phyloP scores from a whole-genome alignment of 2,888 invertebrate genomes.

The Pseudococcus longispinus region DNA sequence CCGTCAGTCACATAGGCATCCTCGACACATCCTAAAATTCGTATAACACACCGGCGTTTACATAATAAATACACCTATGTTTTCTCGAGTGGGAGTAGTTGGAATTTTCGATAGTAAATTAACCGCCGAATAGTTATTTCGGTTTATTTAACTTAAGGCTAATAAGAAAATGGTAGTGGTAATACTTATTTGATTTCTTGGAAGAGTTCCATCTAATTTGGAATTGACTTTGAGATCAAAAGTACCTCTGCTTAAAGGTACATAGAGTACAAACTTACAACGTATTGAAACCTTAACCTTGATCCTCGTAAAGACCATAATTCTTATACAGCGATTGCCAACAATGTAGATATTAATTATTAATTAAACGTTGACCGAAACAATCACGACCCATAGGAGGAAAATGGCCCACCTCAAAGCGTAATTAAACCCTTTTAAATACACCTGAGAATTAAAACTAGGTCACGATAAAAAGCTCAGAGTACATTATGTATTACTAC shows the following conservation, averaged over 20 bases:
- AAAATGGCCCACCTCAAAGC: not conserved
- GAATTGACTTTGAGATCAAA: constrained; percentile 11
- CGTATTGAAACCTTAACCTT: not conserved
- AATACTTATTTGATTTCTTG: constrained; percentile 14
- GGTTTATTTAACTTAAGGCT: not conserved
- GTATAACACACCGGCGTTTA: not conserved
- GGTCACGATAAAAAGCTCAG: constrained; percentile 11
- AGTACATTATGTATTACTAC: too few relatives aligned
- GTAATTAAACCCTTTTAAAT: not conserved
- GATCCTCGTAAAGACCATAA: not conserved
- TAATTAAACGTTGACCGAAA: not conserved
- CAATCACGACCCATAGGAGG: not conserved
- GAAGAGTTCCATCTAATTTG: not conserved
- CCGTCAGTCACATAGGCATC: not conserved
- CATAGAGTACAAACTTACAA: not conserved
- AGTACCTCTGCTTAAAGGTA: not conserved
- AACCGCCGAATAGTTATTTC: not conserved
- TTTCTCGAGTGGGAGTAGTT: constrained; percentile 9
- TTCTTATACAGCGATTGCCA: not conserved
- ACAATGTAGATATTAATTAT: not conserved
- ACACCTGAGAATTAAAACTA: not conserved
- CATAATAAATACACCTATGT: not conserved
- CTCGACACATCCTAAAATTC: not conserved
- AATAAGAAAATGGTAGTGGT: not conserved
- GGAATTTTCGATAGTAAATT: not conserved